These are phyloP conservation scores for Drosophila cardini DNA, from an alignment of 1,140 invertebrate species.

Conservation along the genomic window DNA sequence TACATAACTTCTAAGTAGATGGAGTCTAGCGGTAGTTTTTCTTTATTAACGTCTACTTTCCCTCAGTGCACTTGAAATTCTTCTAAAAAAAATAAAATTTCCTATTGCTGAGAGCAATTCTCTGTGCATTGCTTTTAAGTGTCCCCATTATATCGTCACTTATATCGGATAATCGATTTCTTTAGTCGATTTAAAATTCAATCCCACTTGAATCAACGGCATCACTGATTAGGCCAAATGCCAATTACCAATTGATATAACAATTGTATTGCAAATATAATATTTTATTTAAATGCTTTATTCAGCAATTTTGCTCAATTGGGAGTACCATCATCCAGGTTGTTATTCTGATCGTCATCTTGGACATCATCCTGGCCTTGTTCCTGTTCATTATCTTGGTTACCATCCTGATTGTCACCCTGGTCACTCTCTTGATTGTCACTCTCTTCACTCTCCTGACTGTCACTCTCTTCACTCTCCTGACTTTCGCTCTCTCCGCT, in stretches of 20 bases:
- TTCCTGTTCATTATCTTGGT: conserved; percentile 1
- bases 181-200: too few species aligned
- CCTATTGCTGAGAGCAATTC: too few species aligned
- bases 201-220: too few species aligned
- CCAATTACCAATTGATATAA: background rate
- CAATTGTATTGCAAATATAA: background rate
- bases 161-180: too few species aligned
- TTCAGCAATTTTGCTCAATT: background rate
- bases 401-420: background rate
- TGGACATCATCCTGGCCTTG: conserved; percentile 1
- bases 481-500: background rate
- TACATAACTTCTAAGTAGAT: too few species aligned
- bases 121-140: too few species aligned
- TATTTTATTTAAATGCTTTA: conserved; percentile 10
- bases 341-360: background rate
- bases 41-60: too few species aligned
- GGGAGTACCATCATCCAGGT: background rate
- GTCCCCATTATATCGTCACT: too few species aligned
- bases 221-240: too few species aligned
- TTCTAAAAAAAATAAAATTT: too few species aligned
- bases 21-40: too few species aligned
- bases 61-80: too few species aligned
- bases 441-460: background rate
- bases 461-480: background rate
- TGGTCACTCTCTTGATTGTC: background rate